Evolutionary conservation across 1,140 invertebrate genomes (phyloP).

Genomic region (Euschistus heros): DNA sequence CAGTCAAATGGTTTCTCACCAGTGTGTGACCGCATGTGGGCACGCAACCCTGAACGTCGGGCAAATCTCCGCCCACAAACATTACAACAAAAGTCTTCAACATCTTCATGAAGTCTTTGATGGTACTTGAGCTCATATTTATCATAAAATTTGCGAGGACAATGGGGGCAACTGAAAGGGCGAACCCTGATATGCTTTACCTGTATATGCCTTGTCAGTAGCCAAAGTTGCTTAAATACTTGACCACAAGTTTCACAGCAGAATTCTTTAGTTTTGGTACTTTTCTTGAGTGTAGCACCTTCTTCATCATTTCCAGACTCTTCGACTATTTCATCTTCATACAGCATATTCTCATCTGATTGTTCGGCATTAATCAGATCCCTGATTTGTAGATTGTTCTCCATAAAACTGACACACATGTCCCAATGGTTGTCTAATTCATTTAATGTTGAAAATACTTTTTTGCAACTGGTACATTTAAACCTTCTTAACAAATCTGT

Average conservation of each 20-base stretch:
- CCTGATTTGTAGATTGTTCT: neutral
- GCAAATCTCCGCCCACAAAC: slow-evolving; percentile 16
- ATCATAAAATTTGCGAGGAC: slow-evolving; percentile 13
- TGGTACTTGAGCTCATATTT: slow-evolving; percentile 14
- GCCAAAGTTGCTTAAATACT: slow-evolving; percentile 8
- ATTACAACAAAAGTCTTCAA: slow-evolving; percentile 17
- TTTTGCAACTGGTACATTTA: slow-evolving; percentile 11
- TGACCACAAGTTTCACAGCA: slow-evolving; percentile 13
- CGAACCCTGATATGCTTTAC: slow-evolving; percentile 1
- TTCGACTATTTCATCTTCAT: slow-evolving; percentile 1
- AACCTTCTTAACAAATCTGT: slow-evolving; percentile 10
- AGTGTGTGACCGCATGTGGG: slow-evolving; percentile 17
- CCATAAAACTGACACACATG: neutral
- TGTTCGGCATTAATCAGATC: neutral
- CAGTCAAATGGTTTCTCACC: slow-evolving; percentile 14
- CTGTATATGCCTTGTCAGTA: slow-evolving; percentile 8
- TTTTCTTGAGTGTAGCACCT: neutral
- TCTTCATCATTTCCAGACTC: slow-evolving; percentile 11
- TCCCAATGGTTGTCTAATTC: slow-evolving; percentile 13
- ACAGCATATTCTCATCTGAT: slow-evolving; percentile 2
- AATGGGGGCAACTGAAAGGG: slow-evolving; percentile 7
- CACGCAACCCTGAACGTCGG: neutral
- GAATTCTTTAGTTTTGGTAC: slow-evolving; percentile 1
- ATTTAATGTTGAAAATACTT: neutral
- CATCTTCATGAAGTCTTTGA: slow-evolving; percentile 5